phyloP scores from a whole-genome alignment of 2,797 vertebrate species.

The Gastrophryne carolinensis region DNA sequence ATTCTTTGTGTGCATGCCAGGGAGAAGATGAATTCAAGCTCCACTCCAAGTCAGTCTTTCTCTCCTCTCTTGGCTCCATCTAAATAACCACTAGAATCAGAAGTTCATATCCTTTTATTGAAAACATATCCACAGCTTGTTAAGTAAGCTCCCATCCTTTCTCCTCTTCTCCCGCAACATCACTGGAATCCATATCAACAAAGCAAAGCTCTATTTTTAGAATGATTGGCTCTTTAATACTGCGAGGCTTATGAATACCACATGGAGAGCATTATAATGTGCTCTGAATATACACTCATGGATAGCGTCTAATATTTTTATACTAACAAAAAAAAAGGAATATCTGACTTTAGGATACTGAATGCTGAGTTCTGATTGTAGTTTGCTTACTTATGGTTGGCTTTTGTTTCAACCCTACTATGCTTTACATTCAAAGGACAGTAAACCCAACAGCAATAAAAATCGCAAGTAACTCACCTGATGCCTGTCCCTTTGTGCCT shows the following conservation, averaged over 20 bases:
- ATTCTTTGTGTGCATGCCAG: conserved; percentile 12
- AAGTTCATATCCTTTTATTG: conserved; percentile 16
- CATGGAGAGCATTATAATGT: neutral
- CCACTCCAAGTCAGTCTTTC: neutral
- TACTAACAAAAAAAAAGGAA: too few relatives aligned
- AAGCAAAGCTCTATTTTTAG: conserved; percentile 8
- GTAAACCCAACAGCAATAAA: too few relatives aligned
- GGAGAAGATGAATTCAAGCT: neutral
- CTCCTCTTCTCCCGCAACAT: neutral
- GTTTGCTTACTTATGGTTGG: too few relatives aligned
- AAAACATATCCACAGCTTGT: conserved; percentile 11
- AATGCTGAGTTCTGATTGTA: too few relatives aligned
- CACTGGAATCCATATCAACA: neutral
- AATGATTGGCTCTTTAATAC: neutral
- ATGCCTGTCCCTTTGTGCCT: too few relatives aligned
- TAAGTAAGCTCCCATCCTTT: neutral
- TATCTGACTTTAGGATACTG: too few relatives aligned
- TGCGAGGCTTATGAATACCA: conserved; percentile 3
- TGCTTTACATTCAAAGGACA: too few relatives aligned
- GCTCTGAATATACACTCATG: too few relatives aligned
- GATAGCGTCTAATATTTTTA: too few relatives aligned
- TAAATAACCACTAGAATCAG: conserved; percentile 20
- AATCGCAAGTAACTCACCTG: too few relatives aligned
- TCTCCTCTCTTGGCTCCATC: conserved; percentile 6
- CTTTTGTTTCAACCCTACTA: too few relatives aligned